Conservation (phyloP, 2,888 invertebrate species). For the Carpatolechia fugitivella region DNA sequence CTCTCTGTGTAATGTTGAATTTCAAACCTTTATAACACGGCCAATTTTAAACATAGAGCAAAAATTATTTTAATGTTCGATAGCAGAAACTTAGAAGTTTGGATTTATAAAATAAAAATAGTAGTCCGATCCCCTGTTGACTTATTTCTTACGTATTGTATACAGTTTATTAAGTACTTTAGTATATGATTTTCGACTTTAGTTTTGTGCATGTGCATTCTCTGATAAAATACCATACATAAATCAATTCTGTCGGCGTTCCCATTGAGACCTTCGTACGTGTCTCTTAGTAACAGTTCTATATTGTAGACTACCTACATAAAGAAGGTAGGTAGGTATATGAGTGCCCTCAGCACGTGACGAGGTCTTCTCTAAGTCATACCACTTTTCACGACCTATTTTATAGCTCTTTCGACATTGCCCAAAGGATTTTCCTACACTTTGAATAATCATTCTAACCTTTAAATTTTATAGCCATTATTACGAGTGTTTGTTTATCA, state of each 20-base stretch:
- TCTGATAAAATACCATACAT: not conserved
- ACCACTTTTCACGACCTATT: slow-evolving; percentile 47
- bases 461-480: slow-evolving; percentile 1
- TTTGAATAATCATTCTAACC: slow-evolving; percentile 3
- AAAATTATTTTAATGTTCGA: too few relatives aligned
- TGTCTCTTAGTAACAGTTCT: slow-evolving; percentile 34
- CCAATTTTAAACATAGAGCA: too few relatives aligned
- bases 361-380: slow-evolving; percentile 46
- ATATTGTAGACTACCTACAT: not conserved
- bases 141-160: too few relatives aligned
- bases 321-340: slow-evolving; percentile 53
- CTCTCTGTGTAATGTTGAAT: too few relatives aligned
- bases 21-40: too few relatives aligned
- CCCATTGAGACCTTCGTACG: slow-evolving; percentile 47
- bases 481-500: not conserved
- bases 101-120: too few relatives aligned
- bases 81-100: too few relatives aligned
- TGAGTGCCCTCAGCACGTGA: slow-evolving; percentile 67
- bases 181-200: not conserved
- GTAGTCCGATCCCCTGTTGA: too few relatives aligned
- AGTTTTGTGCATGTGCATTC: not conserved
- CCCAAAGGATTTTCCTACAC: slow-evolving; percentile 42
- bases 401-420: slow-evolving; percentile 58
- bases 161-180: too few relatives aligned
- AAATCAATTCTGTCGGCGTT: slow-evolving; percentile 36